Evolutionary conservation across 2,797 vertebrate species (phyloP).

Genomic region (Gadopsis marmoratus): DNA sequence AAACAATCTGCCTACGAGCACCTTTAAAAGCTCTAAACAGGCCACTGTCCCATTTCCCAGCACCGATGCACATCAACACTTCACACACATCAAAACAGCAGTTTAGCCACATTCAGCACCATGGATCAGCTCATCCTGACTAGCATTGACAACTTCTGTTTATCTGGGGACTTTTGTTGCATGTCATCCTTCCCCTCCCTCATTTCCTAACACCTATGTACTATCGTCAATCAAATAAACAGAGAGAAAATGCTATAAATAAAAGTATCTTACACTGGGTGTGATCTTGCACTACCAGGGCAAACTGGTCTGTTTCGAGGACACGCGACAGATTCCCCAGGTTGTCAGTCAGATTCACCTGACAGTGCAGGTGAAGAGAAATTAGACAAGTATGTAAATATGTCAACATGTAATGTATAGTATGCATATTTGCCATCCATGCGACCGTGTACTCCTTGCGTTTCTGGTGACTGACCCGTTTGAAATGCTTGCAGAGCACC

Average conservation of each 20-base stretch:
- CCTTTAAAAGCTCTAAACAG: background rate
- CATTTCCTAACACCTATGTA: background rate
- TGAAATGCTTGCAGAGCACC: constrained; percentile 90
- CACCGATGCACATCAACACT: background rate
- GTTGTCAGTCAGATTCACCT: constrained; percentile 88
- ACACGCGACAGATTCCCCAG: constrained; percentile 89
- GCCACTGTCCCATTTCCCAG: background rate
- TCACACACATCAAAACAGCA: background rate
- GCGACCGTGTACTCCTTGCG: background rate
- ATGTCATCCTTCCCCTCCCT: background rate
- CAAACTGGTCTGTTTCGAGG: constrained; percentile 90
- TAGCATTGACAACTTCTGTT: background rate
- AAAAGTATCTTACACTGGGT: constrained; percentile 87
- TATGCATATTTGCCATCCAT: background rate
- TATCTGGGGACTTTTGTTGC: background rate
- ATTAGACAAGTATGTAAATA: background rate
- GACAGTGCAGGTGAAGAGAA: background rate
- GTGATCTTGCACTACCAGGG: constrained; percentile 90
- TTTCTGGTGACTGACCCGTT: constrained; percentile 68
- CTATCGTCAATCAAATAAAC: background rate
- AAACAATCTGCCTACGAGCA: background rate
- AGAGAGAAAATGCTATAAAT: background rate
- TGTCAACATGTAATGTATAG: too few relatives aligned
- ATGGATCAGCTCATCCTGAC: background rate
- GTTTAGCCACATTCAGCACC: background rate